phyloP scores from a whole-genome alignment of 2,113 vertebrate species.

The Phycodurus eques region DNA sequence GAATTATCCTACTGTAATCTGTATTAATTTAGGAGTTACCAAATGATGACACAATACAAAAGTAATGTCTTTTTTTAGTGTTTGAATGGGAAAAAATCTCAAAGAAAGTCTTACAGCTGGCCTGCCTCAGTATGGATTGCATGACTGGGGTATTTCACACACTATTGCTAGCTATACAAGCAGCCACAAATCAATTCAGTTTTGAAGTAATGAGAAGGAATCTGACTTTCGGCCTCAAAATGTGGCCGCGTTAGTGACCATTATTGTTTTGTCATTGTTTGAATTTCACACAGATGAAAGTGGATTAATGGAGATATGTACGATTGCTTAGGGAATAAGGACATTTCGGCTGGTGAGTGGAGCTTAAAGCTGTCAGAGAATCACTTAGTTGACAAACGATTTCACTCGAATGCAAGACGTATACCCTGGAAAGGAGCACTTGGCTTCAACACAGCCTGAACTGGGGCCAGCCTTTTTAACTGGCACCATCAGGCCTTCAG shows the following conservation, averaged over 20 bases:
- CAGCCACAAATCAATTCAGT: slow-evolving; percentile 45
- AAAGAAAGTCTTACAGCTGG: slow-evolving; percentile 34
- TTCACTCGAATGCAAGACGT: slow-evolving; percentile 74
- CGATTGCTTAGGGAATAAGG: slow-evolving; percentile 49
- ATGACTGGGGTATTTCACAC: slow-evolving; percentile 39
- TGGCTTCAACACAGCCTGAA: slow-evolving; percentile 75
- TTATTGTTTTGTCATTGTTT: slow-evolving; percentile 56
- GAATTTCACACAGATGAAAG: slow-evolving; percentile 52
- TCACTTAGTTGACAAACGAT: slow-evolving; percentile 78
- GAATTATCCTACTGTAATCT: slow-evolving; percentile 26
- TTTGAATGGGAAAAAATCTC: slow-evolving; percentile 25
- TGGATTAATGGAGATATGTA: slow-evolving; percentile 61
- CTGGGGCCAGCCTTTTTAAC: slow-evolving; percentile 73
- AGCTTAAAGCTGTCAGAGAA: slow-evolving; percentile 74
- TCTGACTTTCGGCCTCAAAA: slow-evolving; percentile 50
- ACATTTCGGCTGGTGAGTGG: slow-evolving; percentile 46
- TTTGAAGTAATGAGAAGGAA: slow-evolving; percentile 42
- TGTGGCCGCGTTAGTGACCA: slow-evolving; percentile 49
- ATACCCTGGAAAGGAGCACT: slow-evolving; percentile 77
- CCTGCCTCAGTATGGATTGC: slow-evolving; percentile 42
- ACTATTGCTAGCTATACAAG: slow-evolving; percentile 47
- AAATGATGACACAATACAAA: slow-evolving; percentile 24
- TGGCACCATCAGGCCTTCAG: slow-evolving; percentile 80
- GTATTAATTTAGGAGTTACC: slow-evolving; percentile 23
- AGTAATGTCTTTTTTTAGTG: slow-evolving; percentile 28